Evolutionary conservation across 2,797 vertebrate genomes (phyloP).

Genomic region (Enteromius radiatus): DNA sequence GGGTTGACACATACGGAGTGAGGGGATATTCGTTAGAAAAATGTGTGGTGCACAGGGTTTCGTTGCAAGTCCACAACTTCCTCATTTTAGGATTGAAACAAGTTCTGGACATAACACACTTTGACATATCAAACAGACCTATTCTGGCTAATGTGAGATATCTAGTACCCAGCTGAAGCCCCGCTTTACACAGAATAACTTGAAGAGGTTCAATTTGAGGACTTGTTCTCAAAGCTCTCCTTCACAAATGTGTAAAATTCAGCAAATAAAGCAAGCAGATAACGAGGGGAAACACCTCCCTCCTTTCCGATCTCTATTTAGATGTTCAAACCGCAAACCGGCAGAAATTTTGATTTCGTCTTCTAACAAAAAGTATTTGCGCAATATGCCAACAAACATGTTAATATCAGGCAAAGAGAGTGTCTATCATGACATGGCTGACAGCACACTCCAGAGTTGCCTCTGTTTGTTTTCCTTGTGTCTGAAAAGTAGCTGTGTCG

Average conservation of each 20-base stretch:
- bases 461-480: constrained; percentile 67
- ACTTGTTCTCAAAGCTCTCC: constrained; percentile 18
- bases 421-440: constrained; percentile 65
- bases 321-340: constrained; percentile 17
- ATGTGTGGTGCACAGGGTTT: constrained; percentile 20
- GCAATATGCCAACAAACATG: constrained; percentile 30
- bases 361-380: constrained; percentile 39
- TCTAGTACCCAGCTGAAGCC: background rate
- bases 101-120: background rate
- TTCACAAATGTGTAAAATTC: background rate
- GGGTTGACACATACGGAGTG: constrained; percentile 63
- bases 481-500: constrained; percentile 61
- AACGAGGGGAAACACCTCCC: background rate
- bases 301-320: constrained; percentile 33
- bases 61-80: constrained; percentile 20
- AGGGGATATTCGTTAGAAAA: constrained; percentile 63
- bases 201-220: constrained; percentile 10
- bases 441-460: constrained; percentile 64
- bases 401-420: constrained; percentile 50
- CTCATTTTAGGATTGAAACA: background rate
- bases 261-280: constrained; percentile 13
- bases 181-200: background rate
- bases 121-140: constrained; percentile 7
- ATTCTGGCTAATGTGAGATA: constrained; percentile 1
- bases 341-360: constrained; percentile 38